Conservation (phyloP, 1,140 invertebrate genomes). For the Drosophila pachea region DNA sequence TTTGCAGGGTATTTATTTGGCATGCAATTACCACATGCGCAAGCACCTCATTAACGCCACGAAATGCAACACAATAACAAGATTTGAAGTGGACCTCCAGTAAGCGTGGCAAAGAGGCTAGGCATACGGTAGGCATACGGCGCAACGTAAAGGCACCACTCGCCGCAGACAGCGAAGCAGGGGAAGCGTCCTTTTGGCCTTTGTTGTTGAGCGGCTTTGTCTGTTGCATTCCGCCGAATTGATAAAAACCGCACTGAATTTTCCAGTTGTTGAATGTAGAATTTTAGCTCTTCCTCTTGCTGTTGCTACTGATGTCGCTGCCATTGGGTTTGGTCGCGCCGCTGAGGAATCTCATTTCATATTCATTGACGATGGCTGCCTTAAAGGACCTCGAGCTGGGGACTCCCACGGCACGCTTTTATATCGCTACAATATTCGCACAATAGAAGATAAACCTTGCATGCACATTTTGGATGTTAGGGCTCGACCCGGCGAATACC, state of each 20-base stretch:
- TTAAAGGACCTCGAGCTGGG: constrained; percentile 5
- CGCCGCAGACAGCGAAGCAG: neutral
- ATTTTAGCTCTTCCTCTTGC: too few species aligned
- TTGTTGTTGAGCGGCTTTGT: constrained; percentile 42
- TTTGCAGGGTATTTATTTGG: too few species aligned
- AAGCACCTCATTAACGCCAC: constrained; percentile 64
- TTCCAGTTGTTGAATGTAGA: too few species aligned
- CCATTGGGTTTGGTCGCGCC: too few species aligned
- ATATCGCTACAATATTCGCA: constrained; percentile 11
- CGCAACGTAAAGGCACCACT: neutral
- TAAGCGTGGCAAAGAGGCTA: constrained; percentile 4
- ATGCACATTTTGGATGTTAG: constrained; percentile 1
- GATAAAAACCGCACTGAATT: constrained; percentile 21
- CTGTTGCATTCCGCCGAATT: constrained; percentile 17
- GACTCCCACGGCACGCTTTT: constrained; percentile 15
- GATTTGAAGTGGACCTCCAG: constrained; percentile 59
- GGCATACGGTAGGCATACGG: neutral
- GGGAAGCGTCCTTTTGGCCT: neutral
- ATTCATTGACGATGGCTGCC: constrained; percentile 53
- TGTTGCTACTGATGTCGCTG: too few species aligned
- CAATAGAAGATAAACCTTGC: constrained; percentile 18
- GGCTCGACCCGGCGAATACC: neutral
- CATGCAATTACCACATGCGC: constrained; percentile 9
- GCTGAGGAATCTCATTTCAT: constrained; percentile 42
- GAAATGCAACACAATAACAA: constrained; percentile 63